Conservation (phyloP, 2,113 vertebrate species). For the Protomyctophum bolini region DNA sequence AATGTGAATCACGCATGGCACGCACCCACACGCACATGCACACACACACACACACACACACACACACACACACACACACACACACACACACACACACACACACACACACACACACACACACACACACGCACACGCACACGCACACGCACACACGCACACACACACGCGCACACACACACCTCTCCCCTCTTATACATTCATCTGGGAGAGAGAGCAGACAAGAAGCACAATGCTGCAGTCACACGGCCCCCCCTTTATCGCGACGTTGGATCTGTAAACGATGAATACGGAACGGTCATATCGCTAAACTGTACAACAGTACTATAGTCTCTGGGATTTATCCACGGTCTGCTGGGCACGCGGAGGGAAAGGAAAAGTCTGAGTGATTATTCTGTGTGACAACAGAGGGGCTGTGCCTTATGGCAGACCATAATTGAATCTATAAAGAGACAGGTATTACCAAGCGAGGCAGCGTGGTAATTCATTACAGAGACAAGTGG, state of each 20-base stretch:
- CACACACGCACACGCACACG: too few species aligned
- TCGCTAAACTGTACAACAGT: constrained; percentile 25
- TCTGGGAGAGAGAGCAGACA: background rate
- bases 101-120: too few species aligned
- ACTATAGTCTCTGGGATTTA: constrained; percentile 21
- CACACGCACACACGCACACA: too few species aligned
- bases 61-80: too few species aligned
- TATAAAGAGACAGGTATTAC: constrained; percentile 62
- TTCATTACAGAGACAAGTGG: constrained; percentile 62
- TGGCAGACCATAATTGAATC: constrained; percentile 58
- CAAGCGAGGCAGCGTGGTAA: constrained; percentile 40
- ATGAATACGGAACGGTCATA: constrained; percentile 39
- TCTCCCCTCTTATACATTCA: background rate
- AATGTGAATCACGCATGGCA: constrained; percentile 1
- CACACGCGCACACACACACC: background rate
- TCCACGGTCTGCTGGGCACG: constrained; percentile 15
- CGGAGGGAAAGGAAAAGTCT: constrained; percentile 7
- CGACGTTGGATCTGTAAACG: constrained; percentile 17
- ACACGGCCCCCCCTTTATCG: constrained; percentile 16
- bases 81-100: too few species aligned
- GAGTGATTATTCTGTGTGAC: constrained; percentile 51
- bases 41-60: too few species aligned
- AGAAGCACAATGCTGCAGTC: background rate
- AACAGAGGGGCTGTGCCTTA: constrained; percentile 44
- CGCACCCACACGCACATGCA: too few species aligned